Evolutionary conservation across 2,113 vertebrate genomes (phyloP).

Genomic region (Corvus cornix): DNA sequence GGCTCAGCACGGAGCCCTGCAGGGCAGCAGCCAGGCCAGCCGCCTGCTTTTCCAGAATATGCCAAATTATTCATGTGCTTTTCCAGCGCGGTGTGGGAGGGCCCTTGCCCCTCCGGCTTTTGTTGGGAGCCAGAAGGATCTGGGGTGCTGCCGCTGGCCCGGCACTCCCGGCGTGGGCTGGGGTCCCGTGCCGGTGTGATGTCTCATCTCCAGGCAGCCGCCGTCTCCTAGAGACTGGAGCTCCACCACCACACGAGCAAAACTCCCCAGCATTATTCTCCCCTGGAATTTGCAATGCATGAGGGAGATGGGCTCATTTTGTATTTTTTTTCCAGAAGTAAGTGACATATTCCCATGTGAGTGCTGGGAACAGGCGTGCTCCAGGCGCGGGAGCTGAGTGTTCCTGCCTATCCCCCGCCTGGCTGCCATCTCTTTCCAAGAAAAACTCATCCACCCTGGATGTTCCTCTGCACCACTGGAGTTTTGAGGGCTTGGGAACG

Average conservation of each 20-base stretch:
- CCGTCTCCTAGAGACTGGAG: slow-evolving; percentile 57
- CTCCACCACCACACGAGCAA: neutral
- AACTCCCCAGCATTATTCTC: slow-evolving; percentile 30
- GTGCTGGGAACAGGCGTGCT: neutral
- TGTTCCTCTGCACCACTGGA: neutral
- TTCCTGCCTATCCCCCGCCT: neutral
- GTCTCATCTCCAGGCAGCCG: slow-evolving; percentile 34
- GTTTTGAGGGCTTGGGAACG: neutral
- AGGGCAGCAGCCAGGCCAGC: neutral
- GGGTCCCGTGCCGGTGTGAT: neutral
- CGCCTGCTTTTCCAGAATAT: slow-evolving; percentile 19
- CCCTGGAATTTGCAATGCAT: slow-evolving; percentile 42
- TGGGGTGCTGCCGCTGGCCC: neutral
- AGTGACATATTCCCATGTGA: neutral
- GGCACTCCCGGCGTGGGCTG: neutral
- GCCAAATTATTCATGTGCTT: slow-evolving; percentile 28
- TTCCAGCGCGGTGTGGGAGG: neutral
- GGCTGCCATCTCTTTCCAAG: slow-evolving; percentile 6
- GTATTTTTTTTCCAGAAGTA: neutral
- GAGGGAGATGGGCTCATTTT: slow-evolving; percentile 13
- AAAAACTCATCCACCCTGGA: neutral
- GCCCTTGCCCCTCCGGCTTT: neutral
- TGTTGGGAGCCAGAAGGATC: neutral
- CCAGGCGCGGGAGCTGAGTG: neutral
- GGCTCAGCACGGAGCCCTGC: neutral